Evolutionary conservation across 2,113 vertebrate species (phyloP).

Genomic region (Bubo scandiacus): DNA sequence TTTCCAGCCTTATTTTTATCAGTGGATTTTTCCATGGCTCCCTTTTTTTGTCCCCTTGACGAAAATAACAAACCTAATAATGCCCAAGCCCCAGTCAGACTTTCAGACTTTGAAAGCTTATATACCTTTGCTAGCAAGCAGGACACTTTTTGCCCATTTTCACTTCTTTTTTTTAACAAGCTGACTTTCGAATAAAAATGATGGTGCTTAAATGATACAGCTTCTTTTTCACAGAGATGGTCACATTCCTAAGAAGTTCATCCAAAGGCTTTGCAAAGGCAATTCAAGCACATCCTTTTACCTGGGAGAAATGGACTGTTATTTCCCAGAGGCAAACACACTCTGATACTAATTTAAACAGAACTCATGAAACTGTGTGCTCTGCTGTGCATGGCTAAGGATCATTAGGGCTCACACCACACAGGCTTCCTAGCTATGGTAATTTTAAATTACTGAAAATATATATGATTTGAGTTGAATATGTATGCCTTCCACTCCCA

Average conservation of each 20-base stretch:
- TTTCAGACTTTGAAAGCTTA: neutral
- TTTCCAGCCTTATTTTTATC: slow-evolving; percentile 14
- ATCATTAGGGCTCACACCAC: neutral
- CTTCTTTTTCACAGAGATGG: neutral
- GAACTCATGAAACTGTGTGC: neutral
- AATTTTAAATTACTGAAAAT: neutral
- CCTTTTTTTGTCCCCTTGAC: neutral
- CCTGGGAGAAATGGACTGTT: neutral
- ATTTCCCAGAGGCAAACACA: slow-evolving; percentile 31
- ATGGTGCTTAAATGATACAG: neutral
- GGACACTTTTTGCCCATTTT: neutral
- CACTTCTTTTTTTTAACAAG: neutral
- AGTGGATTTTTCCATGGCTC: neutral
- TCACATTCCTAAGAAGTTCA: neutral
- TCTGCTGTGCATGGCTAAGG: neutral
- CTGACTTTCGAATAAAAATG: neutral
- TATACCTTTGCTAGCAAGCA: neutral
- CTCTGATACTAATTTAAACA: neutral
- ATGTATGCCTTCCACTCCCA: neutral
- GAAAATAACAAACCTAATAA: neutral
- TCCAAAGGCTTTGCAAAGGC: slow-evolving; percentile 21
- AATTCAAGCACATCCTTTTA: neutral
- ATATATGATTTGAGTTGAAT: neutral
- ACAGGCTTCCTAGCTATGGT: neutral
- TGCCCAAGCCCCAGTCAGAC: neutral